Base-by-base conservation (phyloP, 2,113 vertebrate species). In the Synodontis membranacea region DNA sequence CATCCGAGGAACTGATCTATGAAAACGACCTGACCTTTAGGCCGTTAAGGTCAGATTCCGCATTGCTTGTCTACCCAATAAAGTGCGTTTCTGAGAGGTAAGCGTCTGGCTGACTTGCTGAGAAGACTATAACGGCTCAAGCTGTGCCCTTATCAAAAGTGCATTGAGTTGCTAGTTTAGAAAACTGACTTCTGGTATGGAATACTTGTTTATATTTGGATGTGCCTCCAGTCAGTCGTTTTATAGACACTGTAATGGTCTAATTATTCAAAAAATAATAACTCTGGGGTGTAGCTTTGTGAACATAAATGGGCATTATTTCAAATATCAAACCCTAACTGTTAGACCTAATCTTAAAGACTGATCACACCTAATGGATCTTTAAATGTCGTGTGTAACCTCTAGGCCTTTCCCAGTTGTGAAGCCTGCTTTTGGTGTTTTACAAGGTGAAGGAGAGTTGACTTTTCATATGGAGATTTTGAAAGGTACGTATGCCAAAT, bases 401-500 rank as follows among this genome's bases (percentile, higher is more conserved):
- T 86, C 7, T 74, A 94, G 94, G 78, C 84, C 91, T 21, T 90
- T 91, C 1, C 9, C 50, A 0, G 91, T 93, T 4, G 3, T 90
- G 31, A 89, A 86, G 48, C 88, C 92, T 78, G 90, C 89, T 1
- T 44, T 72, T 9, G 90, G 91, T 31, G 34, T 64, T 15, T 88
- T 93, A 64, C 76, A 88, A 44, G 93, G 92, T 60, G 82, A 82
- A 4, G 91, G 95, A 6, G 84, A 79, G 2, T 87, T 96, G 48
- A 68, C 90, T 9, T 95, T 95, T 87, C 90, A 93, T 76, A 93
- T 95, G 94, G 91, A 85, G 0, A 90, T 95, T 10, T 91, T 95
- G 23, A 93, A 94, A 79, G 89, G 95, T 95, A 83, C 91, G 87
- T 84, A 19, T 60, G 31, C 44, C 5, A 5, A 21, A 8, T 78